Conservation (phyloP, 2,113 vertebrate genomes). For the Spilogale gracilis region DNA sequence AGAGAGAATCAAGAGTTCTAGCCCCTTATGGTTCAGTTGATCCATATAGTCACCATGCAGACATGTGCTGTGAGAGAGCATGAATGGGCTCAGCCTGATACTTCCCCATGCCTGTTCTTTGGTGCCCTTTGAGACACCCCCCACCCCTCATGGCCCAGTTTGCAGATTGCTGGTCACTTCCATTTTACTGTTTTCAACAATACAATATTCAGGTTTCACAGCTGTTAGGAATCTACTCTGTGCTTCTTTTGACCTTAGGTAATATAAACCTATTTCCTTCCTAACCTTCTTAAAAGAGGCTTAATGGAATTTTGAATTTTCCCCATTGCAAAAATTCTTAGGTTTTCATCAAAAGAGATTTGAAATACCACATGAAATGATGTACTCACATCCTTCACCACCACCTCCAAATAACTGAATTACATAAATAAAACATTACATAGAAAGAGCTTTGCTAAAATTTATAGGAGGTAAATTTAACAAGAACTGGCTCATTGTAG, state of each 20-base stretch:
- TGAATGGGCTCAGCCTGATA: not conserved
- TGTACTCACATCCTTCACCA: slow-evolving; percentile 67
- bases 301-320: slow-evolving; percentile 76
- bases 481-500: slow-evolving; percentile 80
- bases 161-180: not conserved
- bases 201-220: slow-evolving; percentile 4
- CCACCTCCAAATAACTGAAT: slow-evolving; percentile 83
- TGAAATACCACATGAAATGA: slow-evolving; percentile 81
- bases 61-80: not conserved
- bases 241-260: slow-evolving; percentile 16
- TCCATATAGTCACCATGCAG: not conserved
- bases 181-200: slow-evolving; percentile 28
- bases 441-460: slow-evolving; percentile 80
- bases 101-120: not conserved
- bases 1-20: not conserved
- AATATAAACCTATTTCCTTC: slow-evolving; percentile 48
- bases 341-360: slow-evolving; percentile 78
- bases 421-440: slow-evolving; percentile 89
- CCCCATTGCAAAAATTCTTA: slow-evolving; percentile 78
- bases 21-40: not conserved
- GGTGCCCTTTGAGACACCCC: not conserved
- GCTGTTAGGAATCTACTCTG: not conserved
- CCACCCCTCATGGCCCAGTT: not conserved
- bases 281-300: slow-evolving; percentile 13
- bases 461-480: slow-evolving; percentile 85